Evolutionary conservation across 64 coral and sea anemone genomes (phyloP).

Genomic region (Dendronephthya gigantea): DNA sequence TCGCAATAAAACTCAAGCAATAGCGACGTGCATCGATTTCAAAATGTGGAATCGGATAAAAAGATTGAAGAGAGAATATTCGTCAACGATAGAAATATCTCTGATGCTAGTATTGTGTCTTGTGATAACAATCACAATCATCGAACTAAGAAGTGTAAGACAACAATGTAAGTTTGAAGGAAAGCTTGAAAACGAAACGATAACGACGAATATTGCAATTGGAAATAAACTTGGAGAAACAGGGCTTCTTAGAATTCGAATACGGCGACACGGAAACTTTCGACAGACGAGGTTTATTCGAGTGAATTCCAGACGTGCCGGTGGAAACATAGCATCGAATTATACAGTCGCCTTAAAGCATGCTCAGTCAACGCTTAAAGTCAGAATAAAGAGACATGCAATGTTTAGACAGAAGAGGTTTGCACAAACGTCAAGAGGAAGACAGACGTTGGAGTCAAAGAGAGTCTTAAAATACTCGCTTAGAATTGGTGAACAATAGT

Average conservation of each 20-base stretch:
- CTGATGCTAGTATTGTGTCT: background rate
- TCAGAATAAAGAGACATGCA: background rate
- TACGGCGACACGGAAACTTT: background rate
- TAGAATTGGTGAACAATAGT: background rate
- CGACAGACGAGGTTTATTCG: background rate
- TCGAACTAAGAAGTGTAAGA: background rate
- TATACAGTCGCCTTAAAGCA: background rate
- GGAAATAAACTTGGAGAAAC: no score
- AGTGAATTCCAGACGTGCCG: background rate
- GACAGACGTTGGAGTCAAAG: background rate
- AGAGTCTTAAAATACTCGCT: background rate
- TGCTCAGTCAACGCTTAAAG: background rate
- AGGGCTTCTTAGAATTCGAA: background rate
- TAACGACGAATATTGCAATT: no score
- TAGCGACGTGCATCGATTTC: background rate
- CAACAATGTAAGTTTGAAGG: background rate
- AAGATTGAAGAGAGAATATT: background rate
- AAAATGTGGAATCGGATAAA: background rate
- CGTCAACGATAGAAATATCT: background rate
- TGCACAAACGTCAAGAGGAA: background rate
- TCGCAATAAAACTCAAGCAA: background rate
- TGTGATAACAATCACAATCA: background rate
- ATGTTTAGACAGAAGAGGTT: background rate
- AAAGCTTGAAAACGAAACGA: background rate
- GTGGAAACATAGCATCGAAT: no score